These are phyloP conservation scores for Phaethornis superciliosus DNA, from an alignment of 2,113 vertebrate genomes.

Conservation along the genomic window DNA sequence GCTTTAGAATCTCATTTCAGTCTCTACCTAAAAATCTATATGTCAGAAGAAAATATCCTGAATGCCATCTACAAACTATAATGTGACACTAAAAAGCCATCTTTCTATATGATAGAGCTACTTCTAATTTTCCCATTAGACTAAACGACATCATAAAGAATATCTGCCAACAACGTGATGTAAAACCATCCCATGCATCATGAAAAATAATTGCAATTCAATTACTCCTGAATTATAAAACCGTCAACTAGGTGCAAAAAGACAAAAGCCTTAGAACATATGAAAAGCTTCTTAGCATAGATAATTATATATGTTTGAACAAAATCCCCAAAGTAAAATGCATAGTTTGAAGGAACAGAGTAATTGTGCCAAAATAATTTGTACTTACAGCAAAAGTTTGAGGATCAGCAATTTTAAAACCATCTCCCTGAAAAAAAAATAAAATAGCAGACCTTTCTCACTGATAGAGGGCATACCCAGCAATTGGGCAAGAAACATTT, in stretches of 20 bases:
- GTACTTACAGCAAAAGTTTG: slow-evolving; percentile 48
- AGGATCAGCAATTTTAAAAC: slow-evolving; percentile 42
- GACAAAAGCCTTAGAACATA: slow-evolving; percentile 62
- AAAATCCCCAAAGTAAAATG: slow-evolving; percentile 65
- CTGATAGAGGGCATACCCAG: not conserved
- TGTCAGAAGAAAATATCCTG: slow-evolving; percentile 58
- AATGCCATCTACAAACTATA: slow-evolving; percentile 65
- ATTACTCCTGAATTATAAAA: slow-evolving; percentile 79
- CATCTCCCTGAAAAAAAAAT: not conserved
- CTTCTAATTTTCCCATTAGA: slow-evolving; percentile 81
- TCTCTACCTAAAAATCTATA: slow-evolving; percentile 62
- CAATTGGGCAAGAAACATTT: not conserved
- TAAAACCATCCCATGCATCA: slow-evolving; percentile 78
- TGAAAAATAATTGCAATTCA: slow-evolving; percentile 81
- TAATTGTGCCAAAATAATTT: slow-evolving; percentile 48
- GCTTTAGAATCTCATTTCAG: slow-evolving; percentile 60
- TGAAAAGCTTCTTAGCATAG: slow-evolving; percentile 73
- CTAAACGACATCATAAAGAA: slow-evolving; percentile 74
- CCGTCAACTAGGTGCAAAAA: slow-evolving; percentile 72
- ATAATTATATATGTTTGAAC: slow-evolving; percentile 71
- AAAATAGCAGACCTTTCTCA: not conserved
- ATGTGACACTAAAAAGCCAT: slow-evolving; percentile 70
- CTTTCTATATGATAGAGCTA: slow-evolving; percentile 67
- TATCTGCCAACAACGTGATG: slow-evolving; percentile 76
- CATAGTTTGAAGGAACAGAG: slow-evolving; percentile 51